Base-by-base conservation (phyloP, 2,113 vertebrate species). In the Oceanites oceanicus region DNA sequence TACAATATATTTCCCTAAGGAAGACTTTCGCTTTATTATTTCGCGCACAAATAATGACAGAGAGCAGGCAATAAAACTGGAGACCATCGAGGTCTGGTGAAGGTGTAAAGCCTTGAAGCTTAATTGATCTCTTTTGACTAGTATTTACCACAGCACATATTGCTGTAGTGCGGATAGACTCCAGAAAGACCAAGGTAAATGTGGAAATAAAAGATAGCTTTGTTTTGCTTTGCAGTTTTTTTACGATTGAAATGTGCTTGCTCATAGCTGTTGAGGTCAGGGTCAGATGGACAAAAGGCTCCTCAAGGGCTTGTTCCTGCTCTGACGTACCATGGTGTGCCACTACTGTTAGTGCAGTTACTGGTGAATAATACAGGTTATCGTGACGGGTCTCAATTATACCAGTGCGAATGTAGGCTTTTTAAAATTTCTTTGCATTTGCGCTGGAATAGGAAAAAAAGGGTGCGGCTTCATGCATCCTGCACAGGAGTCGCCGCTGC, bases 61-160 rank as follows among this genome's bases (percentile, higher is more conserved):
- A 80, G 44, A 80, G 9, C 16, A 50, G 50, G 29, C 36, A 84
- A 61, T 68, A 91, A 88, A 92, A 62, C 29, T 50, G 27, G 44
- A 4, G 12, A 45, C 42, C 8, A 1, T 45, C 0, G 6, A 36
- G 42, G 19, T 81, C 86, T 94, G 58, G 19, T 85, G 66, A 61
- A 88, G 49, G 73, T 56, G 59, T 86, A 85, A 94, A 95, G 9
- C 53, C 68, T 81, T 1, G 1, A 34, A 68, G 36, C n/a, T 88
- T 90, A 88, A 81, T 32, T 80, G 81, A 76, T 95, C 84, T 92
- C 74, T 92, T 92, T 67, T 88, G 84, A 44, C 77, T 34, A 55
- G 27, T 92, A 63, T 79, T 93, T 92, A 15, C 40, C 17, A 11
- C 7, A n/a, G 29, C 21, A 38, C 13, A 4, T 53, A 18, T 38